phyloP scores from a whole-genome alignment of 1,140 invertebrate genomes.

The Trypoxylus dichotomus region DNA sequence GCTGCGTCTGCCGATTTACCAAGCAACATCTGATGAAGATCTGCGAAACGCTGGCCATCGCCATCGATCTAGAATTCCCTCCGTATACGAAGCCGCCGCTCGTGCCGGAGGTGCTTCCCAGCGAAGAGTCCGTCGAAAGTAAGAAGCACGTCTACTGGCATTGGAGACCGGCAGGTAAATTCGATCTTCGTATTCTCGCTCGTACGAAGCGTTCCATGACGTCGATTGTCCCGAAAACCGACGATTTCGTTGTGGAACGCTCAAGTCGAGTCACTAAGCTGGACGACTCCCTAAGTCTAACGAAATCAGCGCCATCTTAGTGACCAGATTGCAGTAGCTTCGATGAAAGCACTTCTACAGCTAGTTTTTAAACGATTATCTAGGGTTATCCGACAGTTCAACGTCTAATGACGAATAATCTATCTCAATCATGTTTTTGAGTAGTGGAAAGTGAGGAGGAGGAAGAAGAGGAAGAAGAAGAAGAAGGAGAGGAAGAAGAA shows the following conservation, averaged over 20 bases:
- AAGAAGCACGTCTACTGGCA: slow-evolving; percentile 21
- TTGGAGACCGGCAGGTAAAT: not conserved
- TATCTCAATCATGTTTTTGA: slow-evolving; percentile 4
- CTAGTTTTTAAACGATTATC: not conserved
- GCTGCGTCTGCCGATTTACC: not conserved
- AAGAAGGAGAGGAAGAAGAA: not conserved
- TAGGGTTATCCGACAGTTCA: not conserved
- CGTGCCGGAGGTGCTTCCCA: not conserved
- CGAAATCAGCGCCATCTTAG: no score
- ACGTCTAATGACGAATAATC: not conserved
- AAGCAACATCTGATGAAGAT: slow-evolving; percentile 12
- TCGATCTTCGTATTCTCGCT: not conserved
- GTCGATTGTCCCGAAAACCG: no score
- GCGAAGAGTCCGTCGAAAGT: not conserved
- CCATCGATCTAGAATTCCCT: not conserved
- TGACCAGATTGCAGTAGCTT: not conserved
- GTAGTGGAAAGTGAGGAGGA: not conserved
- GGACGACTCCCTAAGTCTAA: no score
- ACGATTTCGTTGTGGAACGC: no score
- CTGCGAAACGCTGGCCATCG: not conserved
- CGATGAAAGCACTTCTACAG: not conserved
- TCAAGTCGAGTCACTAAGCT: no score
- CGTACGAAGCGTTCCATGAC: no score
- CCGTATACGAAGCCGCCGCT: not conserved
- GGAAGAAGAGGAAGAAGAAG: not conserved